Evolutionary conservation across 2,888 invertebrate species (phyloP), one percentile per base, ranked within the genome.

Genomic region (Agonopterix subpropinquella): DNA sequence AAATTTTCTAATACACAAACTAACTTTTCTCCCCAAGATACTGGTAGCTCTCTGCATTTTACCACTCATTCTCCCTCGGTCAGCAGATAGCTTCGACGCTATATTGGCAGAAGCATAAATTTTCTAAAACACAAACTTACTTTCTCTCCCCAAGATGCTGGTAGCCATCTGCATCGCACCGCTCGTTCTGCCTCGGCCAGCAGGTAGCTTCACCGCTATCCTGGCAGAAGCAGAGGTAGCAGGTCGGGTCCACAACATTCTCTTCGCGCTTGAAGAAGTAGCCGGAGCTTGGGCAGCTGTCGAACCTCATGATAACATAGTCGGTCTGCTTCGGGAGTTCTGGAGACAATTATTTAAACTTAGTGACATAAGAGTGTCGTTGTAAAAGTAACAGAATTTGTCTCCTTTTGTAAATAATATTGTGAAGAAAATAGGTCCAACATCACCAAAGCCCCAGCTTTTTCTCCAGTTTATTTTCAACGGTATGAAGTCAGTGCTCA

Each of bases 151-250:
- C 53, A 44, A 60, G 61, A 11, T 64, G 65, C 11, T 59, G 62
- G 41, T 73, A 74, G 11, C 60, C 59, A 28, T 71, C 65, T 0
- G 45, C 55, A 11, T 77, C 67, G 50, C 85, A 84, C 4, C 67
- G 54, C 4, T 49, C 64, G 46, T 61, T 68, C 1, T 75, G 67
- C 37, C 79, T 58, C 35, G 48, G 59, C 78, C 80, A 80, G 55
- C 85, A 85, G 7, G 71, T 44, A 0, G 82, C 77, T 0, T 60
- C 64, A 2, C 62, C 57, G 4, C 73, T 62, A 1, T 56, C 54
- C 44, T 71, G 70, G 41, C 85, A 86, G 65, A 83, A 79, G 62
- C 86, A 86, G 1, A 84, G 68, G 47, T 60, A 62, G 56, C 86
- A 86, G 0, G 49, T 36, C 0, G 59, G 57, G 0, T 55, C 54